Percentiles rank a stretch among this genome's conserved stretches.
Conservation (phyloP, 2,113 vertebrate species). For the Chrysochloris asiatica region DNA sequence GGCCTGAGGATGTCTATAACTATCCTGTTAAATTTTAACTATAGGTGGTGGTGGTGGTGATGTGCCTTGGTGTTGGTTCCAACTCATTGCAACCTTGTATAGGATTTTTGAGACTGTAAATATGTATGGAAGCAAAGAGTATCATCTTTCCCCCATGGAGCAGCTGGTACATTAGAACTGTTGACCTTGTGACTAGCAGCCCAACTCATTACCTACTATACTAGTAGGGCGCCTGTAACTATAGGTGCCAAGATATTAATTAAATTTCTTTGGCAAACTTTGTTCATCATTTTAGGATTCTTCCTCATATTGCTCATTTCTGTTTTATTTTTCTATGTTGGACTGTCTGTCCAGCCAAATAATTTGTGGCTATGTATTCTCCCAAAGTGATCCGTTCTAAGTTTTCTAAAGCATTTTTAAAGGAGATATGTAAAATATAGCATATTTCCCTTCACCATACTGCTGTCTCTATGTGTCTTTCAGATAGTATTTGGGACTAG, state of each 20-base stretch:
- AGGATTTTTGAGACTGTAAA: no score
- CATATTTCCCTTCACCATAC: conserved; percentile 5
- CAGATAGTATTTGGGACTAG: conserved; percentile 2
- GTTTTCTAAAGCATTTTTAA: conserved; percentile 50
- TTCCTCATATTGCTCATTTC: conserved; percentile 14
- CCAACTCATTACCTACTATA: no score
- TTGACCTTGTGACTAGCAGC: no score
- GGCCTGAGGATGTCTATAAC: background rate
- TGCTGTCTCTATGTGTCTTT: conserved; percentile 18
- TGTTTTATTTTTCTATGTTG: background rate
- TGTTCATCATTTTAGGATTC: background rate
- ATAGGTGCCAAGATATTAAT: background rate
- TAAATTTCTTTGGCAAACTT: background rate
- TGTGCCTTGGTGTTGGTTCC: no score
- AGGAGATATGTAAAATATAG: conserved; percentile 1
- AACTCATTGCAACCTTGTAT: no score
- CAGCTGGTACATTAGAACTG: no score
- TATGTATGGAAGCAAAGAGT: no score
- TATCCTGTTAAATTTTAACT: background rate
- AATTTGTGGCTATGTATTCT: background rate
- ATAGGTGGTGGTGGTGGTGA: no score
- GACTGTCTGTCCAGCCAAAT: conserved; percentile 26
- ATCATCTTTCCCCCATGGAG: no score
- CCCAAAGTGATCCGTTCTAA: conserved; percentile 15
- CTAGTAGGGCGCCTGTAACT: no score